A percentile compares a stretch with the other conserved stretches of the same genome.
Evolutionary conservation across 2,113 vertebrate species (phyloP).

Genomic region (Mustelus asterias): DNA sequence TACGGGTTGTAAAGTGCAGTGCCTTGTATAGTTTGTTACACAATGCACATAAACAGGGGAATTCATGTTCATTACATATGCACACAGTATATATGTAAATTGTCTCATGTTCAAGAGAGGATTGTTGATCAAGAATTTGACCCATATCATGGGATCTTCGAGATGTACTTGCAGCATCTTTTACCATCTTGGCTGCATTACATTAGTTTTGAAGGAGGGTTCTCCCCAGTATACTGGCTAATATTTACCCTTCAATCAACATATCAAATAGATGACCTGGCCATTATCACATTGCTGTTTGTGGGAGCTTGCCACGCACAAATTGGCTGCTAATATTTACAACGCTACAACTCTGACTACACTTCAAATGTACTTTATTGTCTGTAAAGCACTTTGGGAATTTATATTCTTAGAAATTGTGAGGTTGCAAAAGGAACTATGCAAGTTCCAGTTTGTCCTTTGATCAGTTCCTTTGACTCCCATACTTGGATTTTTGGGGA

Average conservation of each 20-base stretch:
- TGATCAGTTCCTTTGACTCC: background rate
- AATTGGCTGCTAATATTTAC: background rate
- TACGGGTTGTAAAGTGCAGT: background rate
- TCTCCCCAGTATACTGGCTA: background rate
- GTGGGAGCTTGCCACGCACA: background rate
- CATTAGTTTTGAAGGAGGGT: background rate
- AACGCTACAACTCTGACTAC: background rate
- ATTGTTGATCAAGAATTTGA: background rate
- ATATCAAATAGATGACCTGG: background rate
- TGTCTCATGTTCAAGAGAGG: background rate
- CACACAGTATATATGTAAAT: background rate
- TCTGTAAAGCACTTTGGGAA: background rate
- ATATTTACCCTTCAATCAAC: background rate
- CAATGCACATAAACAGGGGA: background rate
- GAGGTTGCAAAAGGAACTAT: background rate
- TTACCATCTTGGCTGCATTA: background rate
- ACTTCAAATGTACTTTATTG: background rate
- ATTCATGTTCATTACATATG: background rate
- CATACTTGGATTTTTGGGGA: background rate
- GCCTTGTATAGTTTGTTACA: background rate
- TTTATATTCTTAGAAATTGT: background rate
- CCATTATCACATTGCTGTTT: background rate
- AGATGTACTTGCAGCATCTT: background rate
- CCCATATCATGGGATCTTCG: background rate
- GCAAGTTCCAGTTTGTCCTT: background rate